Conservation (phyloP, 2,797 vertebrate species). For the Dipus sagitta region DNA sequence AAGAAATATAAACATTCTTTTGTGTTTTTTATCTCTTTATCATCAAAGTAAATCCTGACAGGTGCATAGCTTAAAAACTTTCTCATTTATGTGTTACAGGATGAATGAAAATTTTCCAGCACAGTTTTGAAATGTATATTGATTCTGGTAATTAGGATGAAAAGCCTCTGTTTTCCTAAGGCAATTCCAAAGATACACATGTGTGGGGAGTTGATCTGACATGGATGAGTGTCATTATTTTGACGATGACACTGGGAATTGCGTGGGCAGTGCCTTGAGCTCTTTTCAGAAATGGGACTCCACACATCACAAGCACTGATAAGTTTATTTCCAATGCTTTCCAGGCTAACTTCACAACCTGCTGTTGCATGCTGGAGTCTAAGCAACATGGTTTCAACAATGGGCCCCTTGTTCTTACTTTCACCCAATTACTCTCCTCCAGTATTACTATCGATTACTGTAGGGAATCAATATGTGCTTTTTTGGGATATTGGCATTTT, state of each 20-base stretch:
- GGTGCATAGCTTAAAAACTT: neutral
- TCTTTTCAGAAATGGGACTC: conserved; percentile 68
- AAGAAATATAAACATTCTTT: neutral
- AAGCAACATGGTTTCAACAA: conserved; percentile 49
- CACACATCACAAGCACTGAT: conserved; percentile 62
- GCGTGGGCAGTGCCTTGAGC: conserved; percentile 73
- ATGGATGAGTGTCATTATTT: conserved; percentile 20
- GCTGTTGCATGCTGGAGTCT: conserved; percentile 50
- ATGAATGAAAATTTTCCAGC: neutral
- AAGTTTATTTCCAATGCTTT: conserved; percentile 78
- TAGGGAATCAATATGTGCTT: neutral
- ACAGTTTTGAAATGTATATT: conserved; percentile 25
- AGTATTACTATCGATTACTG: neutral
- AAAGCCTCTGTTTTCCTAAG: conserved; percentile 46
- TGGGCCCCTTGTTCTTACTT: conserved; percentile 12
- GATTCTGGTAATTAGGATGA: conserved; percentile 52
- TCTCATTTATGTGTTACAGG: neutral
- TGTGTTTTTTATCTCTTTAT: conserved; percentile 47
- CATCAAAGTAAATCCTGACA: conserved; percentile 38
- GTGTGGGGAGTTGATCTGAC: neutral
- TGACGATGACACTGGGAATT: conserved; percentile 72
- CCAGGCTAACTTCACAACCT: conserved; percentile 67
- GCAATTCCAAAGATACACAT: neutral
- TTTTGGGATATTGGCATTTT: neutral
- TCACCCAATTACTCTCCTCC: neutral